Base-by-base conservation (phyloP, 2,113 vertebrate species). In the Corythoichthys haematopterus region DNA sequence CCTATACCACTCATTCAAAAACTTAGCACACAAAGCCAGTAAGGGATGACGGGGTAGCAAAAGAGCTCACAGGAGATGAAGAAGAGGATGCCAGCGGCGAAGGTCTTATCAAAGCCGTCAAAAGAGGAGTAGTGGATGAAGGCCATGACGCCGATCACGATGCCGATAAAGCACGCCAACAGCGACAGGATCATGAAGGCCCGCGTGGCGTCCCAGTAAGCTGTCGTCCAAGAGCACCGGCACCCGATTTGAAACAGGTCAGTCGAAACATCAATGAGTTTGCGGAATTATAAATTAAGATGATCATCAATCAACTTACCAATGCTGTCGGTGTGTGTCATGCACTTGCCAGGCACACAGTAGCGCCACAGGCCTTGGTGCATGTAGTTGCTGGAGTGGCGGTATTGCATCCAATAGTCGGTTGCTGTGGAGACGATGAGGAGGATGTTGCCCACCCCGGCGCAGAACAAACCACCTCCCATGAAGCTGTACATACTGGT, bases 361-460 rank as follows among this genome's bases (percentile, higher is more conserved):
- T 92, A 92, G 60, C 91, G 88, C 92, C 92, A 93, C 70, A 93
- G 85, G 66, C 91, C 92, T 76, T 91, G 91, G 82, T 93, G 91
- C 89, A 92, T 92, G 82, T 90, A 92, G 74, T 81, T 91, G 78
- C 87, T 90, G 69, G 92, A 88, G 77, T 91, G 91, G 58, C 87
- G 89, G 75, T 93, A 92, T 80, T 93, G 92, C 89, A 92, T 92
- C 92, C 92, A 93, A 74, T 93, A 91, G 84, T 93, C 91, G 2
- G 91, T 92, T 85, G 89, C 90, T 40, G 91, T 92, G 80, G 92
- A 93, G 77, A 93, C 75, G 65, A 93, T 87, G 68, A 93, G 86
- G 69, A 93, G 91, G 75, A 92, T 91, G 78, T 93, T 93, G 47
- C 89, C 89, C 14, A 92, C 75, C 74, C 91, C 90, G 1, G 91